Percentiles rank a stretch among this genome's conserved stretches.
Evolutionary conservation across 2,797 vertebrate species (phyloP).

Genomic region (Poecilia wingei): DNA sequence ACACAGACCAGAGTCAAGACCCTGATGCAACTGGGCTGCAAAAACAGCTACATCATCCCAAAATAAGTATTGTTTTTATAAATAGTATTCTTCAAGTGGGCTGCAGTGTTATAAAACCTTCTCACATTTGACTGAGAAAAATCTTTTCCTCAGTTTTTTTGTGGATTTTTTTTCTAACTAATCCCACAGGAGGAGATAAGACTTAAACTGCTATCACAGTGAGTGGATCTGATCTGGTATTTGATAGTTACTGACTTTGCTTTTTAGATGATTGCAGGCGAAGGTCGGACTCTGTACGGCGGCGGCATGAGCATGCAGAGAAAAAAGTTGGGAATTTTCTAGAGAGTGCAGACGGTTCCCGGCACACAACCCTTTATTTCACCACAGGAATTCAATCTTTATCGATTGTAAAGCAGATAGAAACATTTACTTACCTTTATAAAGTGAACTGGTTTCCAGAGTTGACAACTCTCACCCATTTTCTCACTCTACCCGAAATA

Average conservation of each 20-base stretch:
- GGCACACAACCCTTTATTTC: conserved; percentile 8
- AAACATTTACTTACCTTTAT: conserved; percentile 32
- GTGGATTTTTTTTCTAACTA: conserved; percentile 6
- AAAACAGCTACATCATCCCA: background rate
- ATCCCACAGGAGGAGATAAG: conserved; percentile 16
- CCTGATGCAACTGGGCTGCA: background rate
- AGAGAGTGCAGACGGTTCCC: conserved; percentile 3
- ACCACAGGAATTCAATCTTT: conserved; percentile 10
- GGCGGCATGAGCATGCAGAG: background rate
- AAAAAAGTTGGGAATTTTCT: conserved; percentile 23
- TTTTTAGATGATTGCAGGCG: conserved; percentile 50
- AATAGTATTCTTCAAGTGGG: background rate
- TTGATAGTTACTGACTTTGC: conserved; percentile 48
- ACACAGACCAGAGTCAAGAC: background rate
- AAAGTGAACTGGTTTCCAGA: conserved; percentile 30
- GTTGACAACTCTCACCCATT: background rate
- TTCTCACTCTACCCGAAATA: background rate
- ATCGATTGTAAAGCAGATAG: conserved; percentile 26
- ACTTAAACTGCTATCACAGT: conserved; percentile 48
- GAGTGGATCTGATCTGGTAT: conserved; percentile 47
- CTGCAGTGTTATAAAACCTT: background rate
- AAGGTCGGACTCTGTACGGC: conserved; percentile 30
- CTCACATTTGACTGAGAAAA: background rate
- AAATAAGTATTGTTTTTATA: background rate
- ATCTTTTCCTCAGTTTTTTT: background rate